Conservation (phyloP, 1,140 invertebrate genomes). For the Lordiphosa stackelbergi region DNA sequence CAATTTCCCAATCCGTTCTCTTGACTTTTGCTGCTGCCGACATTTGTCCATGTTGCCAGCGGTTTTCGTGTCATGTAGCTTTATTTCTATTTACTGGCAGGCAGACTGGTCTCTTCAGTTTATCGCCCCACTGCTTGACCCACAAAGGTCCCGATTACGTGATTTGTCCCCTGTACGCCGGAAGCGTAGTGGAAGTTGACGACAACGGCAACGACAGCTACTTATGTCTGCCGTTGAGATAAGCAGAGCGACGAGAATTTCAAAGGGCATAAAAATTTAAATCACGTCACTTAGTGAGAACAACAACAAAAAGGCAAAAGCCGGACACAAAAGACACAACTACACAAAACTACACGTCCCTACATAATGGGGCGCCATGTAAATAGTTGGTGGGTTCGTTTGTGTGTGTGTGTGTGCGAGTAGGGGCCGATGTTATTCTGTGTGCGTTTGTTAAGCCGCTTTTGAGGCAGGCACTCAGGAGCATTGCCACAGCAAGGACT, state of each 20-base stretch:
- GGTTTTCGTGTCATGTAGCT: conserved; percentile 42
- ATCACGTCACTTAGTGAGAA: conserved; percentile 60
- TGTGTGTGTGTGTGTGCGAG: conserved; percentile 15
- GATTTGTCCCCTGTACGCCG: conserved; percentile 47
- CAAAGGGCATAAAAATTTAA: conserved; percentile 70
- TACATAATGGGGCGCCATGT: conserved; percentile 60
- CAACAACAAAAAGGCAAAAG: conserved; percentile 1
- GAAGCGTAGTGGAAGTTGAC: conserved; percentile 25
- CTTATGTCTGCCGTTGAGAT: neutral
- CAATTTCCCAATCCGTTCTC: no score
- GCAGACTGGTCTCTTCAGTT: conserved; percentile 29
- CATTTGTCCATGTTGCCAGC: conserved; percentile 21
- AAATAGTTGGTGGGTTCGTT: conserved; percentile 52
- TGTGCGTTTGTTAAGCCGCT: conserved; percentile 58
- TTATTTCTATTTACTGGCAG: conserved; percentile 39
- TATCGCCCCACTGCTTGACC: conserved; percentile 48
- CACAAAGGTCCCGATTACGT: conserved; percentile 58
- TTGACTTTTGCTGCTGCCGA: conserved; percentile 29
- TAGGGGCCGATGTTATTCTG: conserved; percentile 13
- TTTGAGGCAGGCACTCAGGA: conserved; percentile 61
- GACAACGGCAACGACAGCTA: conserved; percentile 17
- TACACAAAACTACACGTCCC: conserved; percentile 26
- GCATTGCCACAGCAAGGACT: neutral
- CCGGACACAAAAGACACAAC: conserved; percentile 37
- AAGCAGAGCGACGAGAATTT: conserved; percentile 33